These are phyloP conservation scores for Lysandra bellargus DNA, from an alignment of 2,888 invertebrate genomes.

Conservation along the genomic window DNA sequence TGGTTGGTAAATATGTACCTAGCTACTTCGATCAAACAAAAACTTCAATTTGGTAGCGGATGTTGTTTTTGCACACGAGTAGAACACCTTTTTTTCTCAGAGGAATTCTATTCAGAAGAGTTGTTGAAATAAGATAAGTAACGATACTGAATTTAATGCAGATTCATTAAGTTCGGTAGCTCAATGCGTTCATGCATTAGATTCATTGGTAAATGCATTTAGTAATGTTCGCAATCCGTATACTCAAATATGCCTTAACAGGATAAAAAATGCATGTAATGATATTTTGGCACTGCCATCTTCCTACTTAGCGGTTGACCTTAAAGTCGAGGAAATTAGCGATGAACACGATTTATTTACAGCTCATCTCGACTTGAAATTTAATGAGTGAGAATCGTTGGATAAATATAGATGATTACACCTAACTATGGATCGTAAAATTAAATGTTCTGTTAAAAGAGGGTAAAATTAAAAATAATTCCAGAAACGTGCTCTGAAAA, in stretches of 20 bases:
- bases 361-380: neutral
- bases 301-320: neutral
- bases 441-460: neutral
- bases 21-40: neutral
- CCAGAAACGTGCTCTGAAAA: neutral
- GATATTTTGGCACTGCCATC: neutral
- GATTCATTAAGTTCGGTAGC: neutral
- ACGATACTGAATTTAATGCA: no score
- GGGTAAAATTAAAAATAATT: neutral
- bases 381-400: slow-evolving; percentile 2
- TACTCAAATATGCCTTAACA: neutral
- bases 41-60: slow-evolving; percentile 3
- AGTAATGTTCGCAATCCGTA: neutral
- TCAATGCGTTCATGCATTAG: neutral
- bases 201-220: no score
- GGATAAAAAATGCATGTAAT: slow-evolving; percentile 9
- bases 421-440: neutral
- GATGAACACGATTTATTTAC: slow-evolving; percentile 8
- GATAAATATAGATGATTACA: neutral
- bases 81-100: neutral
- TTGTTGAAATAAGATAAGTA: neutral
- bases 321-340: slow-evolving; percentile 5
- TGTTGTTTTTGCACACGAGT: slow-evolving; percentile 18
- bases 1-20: slow-evolving; percentile 1
- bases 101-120: neutral